Evolutionary conservation across 2,113 vertebrate genomes (phyloP), one percentile per base, ranked within the genome.

Genomic region (Dryoscopus gambensis): DNA sequence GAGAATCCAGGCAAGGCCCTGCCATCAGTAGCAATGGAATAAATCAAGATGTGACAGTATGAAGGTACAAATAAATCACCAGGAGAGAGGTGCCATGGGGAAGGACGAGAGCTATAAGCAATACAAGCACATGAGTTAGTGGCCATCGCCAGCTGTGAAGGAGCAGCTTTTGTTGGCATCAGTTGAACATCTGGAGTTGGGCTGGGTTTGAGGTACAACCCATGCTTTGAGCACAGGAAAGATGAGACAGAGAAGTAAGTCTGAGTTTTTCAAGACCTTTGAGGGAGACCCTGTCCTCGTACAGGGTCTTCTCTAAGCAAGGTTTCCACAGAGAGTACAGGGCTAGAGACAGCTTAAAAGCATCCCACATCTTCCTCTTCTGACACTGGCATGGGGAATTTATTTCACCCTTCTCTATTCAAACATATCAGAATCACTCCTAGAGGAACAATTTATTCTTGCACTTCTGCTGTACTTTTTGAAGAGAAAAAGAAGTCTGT

Each of bases 1-100:
- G 59, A 55, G 24, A 60, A 76, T 15, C 60, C 57, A 85, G 65
- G 46, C 86, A 64, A 74, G 60, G 74, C 69, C 37, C 53, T 75
- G 74, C 70, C 62, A 35, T 56, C 63, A 75, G 52, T 13, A 12
- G 67, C 67, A 27, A 7, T 12, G 28, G 55, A 84, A 89, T 96
- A 79, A 96, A 96, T 95, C 84, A 79, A 82, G 53, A 62, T 35
- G 31, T 73, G 91, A 73, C 89, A 94, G 80, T 37, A 76, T 30
- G 42, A 89, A 85, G 47, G 78, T 50, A 89, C 46, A 65, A 62
- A 89, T 85, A 93, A 89, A 94, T 94, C 84, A 85, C 39, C 2
- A 7, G 30, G 18, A 16, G 63, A 82, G 74, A 64, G 40, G 30
- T 57, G 81, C 28, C 2, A 0, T 22, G 44, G n/a, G 79, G 46